Evolutionary conservation across 2,888 invertebrate species (phyloP).

Genomic region (Panopea generosa): DNA sequence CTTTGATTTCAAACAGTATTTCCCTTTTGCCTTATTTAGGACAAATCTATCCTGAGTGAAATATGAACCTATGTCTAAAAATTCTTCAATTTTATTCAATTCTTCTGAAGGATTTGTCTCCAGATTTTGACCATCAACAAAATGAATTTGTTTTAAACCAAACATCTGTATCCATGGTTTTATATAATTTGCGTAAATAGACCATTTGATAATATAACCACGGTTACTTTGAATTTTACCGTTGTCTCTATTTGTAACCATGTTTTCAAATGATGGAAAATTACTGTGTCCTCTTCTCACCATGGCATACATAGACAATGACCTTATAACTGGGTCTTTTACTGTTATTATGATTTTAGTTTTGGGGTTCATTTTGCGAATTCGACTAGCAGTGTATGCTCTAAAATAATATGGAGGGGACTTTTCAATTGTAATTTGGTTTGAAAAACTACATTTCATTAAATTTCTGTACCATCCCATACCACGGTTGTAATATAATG

Average conservation of each 20-base stretch:
- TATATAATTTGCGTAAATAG: not conserved
- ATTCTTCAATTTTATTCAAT: not conserved
- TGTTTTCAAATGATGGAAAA: not conserved
- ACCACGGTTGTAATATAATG: too few species aligned
- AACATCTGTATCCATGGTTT: not conserved
- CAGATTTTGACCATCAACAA: not conserved
- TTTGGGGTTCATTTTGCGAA: not conserved
- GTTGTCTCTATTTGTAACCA: not conserved
- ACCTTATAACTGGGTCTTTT: constrained; percentile 1
- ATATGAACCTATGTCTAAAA: not conserved
- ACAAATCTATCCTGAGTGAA: not conserved
- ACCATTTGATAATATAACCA: too few species aligned
- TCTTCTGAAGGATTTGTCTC: not conserved
- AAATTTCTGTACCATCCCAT: too few species aligned
- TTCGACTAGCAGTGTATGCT: not conserved
- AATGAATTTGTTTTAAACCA: not conserved
- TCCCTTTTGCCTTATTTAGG: not conserved
- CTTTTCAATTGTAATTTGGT: not conserved
- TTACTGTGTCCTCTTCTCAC: not conserved
- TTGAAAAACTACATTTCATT: too few species aligned
- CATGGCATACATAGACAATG: not conserved
- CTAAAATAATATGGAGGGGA: not conserved
- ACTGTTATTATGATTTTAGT: not conserved
- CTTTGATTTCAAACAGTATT: not conserved
- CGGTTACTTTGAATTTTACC: too few species aligned